Base-by-base conservation (phyloP, 1,140 invertebrate genomes). In the Arctopsyche grandis region DNA sequence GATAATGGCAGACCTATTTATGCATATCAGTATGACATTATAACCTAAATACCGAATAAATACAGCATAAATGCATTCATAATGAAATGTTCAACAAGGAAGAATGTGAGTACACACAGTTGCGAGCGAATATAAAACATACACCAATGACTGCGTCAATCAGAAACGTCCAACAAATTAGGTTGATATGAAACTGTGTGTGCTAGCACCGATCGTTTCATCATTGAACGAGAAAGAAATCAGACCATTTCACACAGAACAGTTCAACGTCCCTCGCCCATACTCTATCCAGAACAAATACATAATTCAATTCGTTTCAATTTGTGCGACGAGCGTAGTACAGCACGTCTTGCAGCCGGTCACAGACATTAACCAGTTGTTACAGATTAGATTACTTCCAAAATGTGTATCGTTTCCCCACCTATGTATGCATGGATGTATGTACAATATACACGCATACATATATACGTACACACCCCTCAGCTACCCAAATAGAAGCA, bases 271-370 rank as follows among this genome's bases (percentile, higher is more conserved):
- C 58, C 58, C 66, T n/a, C 43, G 71, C 58, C 48, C 70, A 12
- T 21, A 16, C n/a, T 66, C 10, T 44, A 78, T 75, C 29, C 63
- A 24, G 19, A 7, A 78, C 63, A 46, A 19, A 78, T 22, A 75
- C 43, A 79, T 81, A 78, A 81, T 81, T 81, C 80, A 80, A 80
- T 80, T 78, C 60, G 73, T 78, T 81, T 73, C 77, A 81, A 81
- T 81, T 81, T 81, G 73, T 24, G 63, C 74, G 66, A 69, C 60
- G 10, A 46, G n/a, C 26, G 38, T 21, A 14, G 3, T 76, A 63
- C 9, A 7, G 16, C 10, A 22, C 9, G 7, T 29, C 48, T 10
- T 14, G 26, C 43, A 46, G 19, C 44, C 22, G 63, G 63, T 77
- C 76, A 77, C 24, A 77, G 44, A 70, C 63, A 70, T 46, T 77